phyloP scores from a whole-genome alignment of 2,797 vertebrate species.

The Sebastes melanostomus region DNA sequence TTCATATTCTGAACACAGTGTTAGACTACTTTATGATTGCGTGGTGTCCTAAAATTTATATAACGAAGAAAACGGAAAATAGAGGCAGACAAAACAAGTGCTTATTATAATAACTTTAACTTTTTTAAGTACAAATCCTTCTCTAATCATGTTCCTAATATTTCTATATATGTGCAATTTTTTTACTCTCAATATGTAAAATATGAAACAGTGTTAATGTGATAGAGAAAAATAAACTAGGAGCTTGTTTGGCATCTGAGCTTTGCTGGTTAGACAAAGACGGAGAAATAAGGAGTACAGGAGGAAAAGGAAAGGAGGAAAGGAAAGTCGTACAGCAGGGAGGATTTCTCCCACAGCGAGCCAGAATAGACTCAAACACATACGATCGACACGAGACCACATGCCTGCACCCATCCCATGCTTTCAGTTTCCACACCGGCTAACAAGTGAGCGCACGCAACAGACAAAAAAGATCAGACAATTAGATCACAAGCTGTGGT shows the following conservation, averaged over 20 bases:
- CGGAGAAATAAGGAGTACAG: slow-evolving; percentile 1
- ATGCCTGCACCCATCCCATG: slow-evolving; percentile 23
- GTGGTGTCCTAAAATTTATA: background rate
- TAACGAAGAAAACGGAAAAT: background rate
- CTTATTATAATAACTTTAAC: background rate
- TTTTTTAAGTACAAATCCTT: background rate
- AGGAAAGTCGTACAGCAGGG: background rate
- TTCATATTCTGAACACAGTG: slow-evolving; percentile 51
- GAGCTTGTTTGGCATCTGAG: slow-evolving; percentile 48
- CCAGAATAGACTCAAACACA: slow-evolving; percentile 7
- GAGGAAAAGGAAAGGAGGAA: background rate
- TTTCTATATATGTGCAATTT: slow-evolving; percentile 11
- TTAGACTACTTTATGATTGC: slow-evolving; percentile 40
- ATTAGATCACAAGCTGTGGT: slow-evolving; percentile 42
- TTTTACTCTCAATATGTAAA: slow-evolving; percentile 7
- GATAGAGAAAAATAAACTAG: background rate
- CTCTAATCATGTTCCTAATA: background rate
- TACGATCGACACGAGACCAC: slow-evolving; percentile 14
- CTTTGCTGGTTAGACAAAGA: slow-evolving; percentile 37
- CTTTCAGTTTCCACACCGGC: slow-evolving; percentile 41
- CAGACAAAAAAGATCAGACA: slow-evolving; percentile 34
- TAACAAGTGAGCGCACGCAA: slow-evolving; percentile 31
- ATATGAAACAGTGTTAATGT: slow-evolving; percentile 3
- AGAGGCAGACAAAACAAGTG: slow-evolving; percentile 11
- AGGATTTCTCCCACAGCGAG: slow-evolving; percentile 25